Evolutionary conservation across 1,140 invertebrate genomes (phyloP), one percentile per base, ranked within the genome.

Genomic region (Contarinia nasturtii): DNA sequence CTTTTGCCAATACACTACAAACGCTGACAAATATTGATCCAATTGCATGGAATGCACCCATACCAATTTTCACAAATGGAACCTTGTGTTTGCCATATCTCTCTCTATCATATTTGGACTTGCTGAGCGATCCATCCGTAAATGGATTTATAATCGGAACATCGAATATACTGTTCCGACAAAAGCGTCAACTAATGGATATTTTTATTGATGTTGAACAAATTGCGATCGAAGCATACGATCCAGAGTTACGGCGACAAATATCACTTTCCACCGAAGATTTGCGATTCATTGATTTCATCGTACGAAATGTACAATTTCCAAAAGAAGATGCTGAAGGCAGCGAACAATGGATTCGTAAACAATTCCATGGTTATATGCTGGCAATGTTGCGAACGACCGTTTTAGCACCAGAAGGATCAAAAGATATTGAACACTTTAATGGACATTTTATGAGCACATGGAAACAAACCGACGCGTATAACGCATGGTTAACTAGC

Each of bases 111-210:
- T 96, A 93, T 64, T 77, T 96, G 67, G 93, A 98, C 69, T 67
- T 95, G 40, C 65, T 98, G 21, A 79, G 77, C 48, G 89, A 96
- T 64, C 70, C 80, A 2, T 86, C 85, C 57, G 83, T 96, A 7
- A 70, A 86, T 51, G 87, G 90, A 43, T 98, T 93, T 66, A 69
- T 96, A 34, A 85, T 96, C 51, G 95, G 95, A 44, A 94, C 94
- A 8, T 96, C 93, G 34, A 98, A 98, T 74, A 80, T 95, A 15
- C 68, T 98, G 7, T 98, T 98, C 59, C 91, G 92, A 63, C 92
- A 96, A 57, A 94, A 94, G 58, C 77, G 82, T 49, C 84, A 94
- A 57, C 64, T 95, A 5, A 85, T 89, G 55, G 94, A 98, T 70
- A 67, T 97, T 45, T 44, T 61, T n/a, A 75, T 98, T 11, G 92